Base-by-base conservation (phyloP, 2,888 invertebrate genomes). In the Mythimna vitellina region DNA sequence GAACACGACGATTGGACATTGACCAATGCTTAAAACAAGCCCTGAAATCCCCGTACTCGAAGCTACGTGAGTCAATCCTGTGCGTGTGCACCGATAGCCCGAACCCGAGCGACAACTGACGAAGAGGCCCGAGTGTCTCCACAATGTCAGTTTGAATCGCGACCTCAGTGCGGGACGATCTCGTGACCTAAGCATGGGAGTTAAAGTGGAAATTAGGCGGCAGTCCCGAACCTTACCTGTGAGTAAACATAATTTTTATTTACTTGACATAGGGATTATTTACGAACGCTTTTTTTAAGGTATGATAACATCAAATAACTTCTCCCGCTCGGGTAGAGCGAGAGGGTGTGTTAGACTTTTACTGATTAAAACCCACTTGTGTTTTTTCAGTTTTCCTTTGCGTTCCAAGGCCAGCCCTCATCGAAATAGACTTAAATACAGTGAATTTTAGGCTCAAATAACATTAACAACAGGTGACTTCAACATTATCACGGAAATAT, bases 71-170 rank as follows among this genome's bases (percentile, higher is more conserved):
- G 29, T 68, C 46, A 22, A 56, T 25, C 29, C 29, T 3, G 17
- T 35, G 58, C 35, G 42, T 8, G 35, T 35, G 58, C 35, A 70
- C 10, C n/a, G 42, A 42, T 53, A 46, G 38, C 6, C 25, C 20
- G 51, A 22, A 35, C 29, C 29, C 14, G 20, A 3, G 25, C 58
- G 57, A 53, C 25, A 29, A 10, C 12, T 35, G n/a, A 32, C 57
- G 78, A 46, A 35, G 20, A 29, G n/a, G 5, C 42, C 32, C 35
- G 51, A 78, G 7, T 46, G 8, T 12, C 35, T 42, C 58, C 17
- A 6, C 29, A 9, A 10, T 46, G 72, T 20, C 42, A 78, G 72
- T 78, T 71, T 20, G 35, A 54, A 6, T 79, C 53, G 79, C 58
- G 53, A 71, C 46, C 79, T 54, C 79, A 20, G 46, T 58, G 73